These are phyloP conservation scores for Benthosema pterotum DNA, from an alignment of 2,797 vertebrate species.

Conservation along the genomic window DNA sequence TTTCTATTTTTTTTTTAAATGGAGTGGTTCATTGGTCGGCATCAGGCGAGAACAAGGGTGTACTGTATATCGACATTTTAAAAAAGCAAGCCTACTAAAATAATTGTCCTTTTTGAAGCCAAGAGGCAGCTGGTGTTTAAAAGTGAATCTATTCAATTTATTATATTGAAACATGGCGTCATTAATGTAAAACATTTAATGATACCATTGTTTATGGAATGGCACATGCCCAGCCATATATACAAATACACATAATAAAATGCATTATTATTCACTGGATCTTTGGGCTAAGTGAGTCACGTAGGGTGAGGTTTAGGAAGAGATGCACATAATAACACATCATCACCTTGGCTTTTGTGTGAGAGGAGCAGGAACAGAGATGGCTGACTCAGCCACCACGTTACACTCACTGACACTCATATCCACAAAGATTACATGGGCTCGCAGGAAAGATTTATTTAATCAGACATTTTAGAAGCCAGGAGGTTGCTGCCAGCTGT, in stretches of 20 bases:
- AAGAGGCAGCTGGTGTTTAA: no score
- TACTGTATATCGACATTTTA: no score
- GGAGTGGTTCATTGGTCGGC: no score
- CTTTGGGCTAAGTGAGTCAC: slow-evolving; percentile 10
- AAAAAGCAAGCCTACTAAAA: no score
- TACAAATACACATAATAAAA: neutral
- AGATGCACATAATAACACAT: neutral
- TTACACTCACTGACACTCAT: slow-evolving; percentile 4
- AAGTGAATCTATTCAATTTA: no score
- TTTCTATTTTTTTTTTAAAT: no score
- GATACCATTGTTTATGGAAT: no score
- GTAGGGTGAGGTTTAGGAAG: slow-evolving; percentile 7
- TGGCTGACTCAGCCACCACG: slow-evolving; percentile 34
- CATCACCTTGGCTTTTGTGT: slow-evolving; percentile 34
- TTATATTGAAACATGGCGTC: no score
- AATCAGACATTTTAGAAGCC: slow-evolving; percentile 38
- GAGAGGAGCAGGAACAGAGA: slow-evolving; percentile 15
- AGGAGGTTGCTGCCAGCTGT: slow-evolving; percentile 28
- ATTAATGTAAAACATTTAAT: no score
- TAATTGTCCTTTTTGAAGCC: no score
- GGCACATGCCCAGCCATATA: neutral
- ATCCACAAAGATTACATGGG: slow-evolving; percentile 23
- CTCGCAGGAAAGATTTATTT: slow-evolving; percentile 37
- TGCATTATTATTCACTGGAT: neutral
- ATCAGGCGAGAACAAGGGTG: no score